These are phyloP conservation scores for Silurus meridionalis DNA, from an alignment of 2,113 vertebrate species.

Conservation along the genomic window DNA sequence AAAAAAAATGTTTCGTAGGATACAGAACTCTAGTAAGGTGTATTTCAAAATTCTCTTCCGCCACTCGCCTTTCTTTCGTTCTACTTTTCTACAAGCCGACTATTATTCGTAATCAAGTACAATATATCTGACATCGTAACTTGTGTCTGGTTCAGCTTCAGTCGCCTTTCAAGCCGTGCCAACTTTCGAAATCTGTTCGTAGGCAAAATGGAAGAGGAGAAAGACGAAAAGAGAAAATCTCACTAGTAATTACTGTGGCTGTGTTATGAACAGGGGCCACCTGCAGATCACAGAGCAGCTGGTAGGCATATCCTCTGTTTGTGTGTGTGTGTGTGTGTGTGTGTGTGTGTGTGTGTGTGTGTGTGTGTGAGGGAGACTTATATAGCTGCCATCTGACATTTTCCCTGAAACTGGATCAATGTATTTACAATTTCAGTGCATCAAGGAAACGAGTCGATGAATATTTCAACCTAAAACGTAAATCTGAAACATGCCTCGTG, in stretches of 20 bases:
- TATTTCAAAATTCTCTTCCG: background rate
- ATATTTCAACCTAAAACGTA: background rate
- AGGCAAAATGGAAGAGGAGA: constrained; percentile 35
- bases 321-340: constrained; percentile 42
- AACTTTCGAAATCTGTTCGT: constrained; percentile 43
- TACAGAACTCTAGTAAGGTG: background rate
- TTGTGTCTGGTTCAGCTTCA: background rate
- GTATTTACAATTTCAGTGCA: constrained; percentile 1
- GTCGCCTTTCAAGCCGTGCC: constrained; percentile 4
- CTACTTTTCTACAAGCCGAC: background rate
- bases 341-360: constrained; percentile 40
- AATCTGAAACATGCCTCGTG: constrained; percentile 14
- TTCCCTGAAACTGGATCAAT: constrained; percentile 11
- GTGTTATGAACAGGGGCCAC: constrained; percentile 62
- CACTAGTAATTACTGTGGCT: constrained; percentile 60
- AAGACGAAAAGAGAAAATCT: constrained; percentile 52
- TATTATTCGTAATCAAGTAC: constrained; percentile 11
- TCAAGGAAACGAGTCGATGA: background rate
- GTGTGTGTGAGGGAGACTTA: constrained; percentile 23
- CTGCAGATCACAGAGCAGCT: constrained; percentile 65
- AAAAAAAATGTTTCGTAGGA: no score
- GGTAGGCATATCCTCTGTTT: constrained; percentile 44
- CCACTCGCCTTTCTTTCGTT: background rate
- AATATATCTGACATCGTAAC: constrained; percentile 4
- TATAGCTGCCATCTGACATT: constrained; percentile 33